Conservation (phyloP, 1,140 invertebrate species). For the Paraescarpia echinospica region DNA sequence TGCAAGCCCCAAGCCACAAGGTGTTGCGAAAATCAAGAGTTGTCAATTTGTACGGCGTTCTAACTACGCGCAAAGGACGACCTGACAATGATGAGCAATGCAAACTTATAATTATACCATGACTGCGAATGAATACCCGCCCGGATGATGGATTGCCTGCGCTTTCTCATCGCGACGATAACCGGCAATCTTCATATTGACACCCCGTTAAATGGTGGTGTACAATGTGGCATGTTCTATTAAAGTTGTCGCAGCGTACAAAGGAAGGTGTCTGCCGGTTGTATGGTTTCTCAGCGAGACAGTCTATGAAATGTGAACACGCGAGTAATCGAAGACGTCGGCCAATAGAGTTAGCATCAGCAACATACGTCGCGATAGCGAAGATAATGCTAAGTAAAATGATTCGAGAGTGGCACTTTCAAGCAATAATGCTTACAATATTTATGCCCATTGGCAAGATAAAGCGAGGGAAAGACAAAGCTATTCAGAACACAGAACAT, state of each 20-base stretch:
- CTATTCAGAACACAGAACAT: not conserved
- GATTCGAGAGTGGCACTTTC: not conserved
- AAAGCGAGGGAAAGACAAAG: not conserved
- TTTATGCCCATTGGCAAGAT: not conserved
- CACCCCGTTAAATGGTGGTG: not conserved
- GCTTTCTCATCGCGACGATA: not conserved
- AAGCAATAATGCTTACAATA: not conserved
- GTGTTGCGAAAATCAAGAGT: not conserved
- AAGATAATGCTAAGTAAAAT: not conserved
- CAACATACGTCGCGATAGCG: not conserved
- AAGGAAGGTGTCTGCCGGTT: not conserved
- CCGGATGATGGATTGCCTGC: not conserved
- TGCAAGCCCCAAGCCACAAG: not conserved
- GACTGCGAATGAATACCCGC: not conserved
- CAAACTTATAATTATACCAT: not conserved
- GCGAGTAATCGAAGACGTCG: not conserved
- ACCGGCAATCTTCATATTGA: conserved; percentile 5
- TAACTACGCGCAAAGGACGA: not conserved
- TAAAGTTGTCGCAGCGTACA: not conserved
- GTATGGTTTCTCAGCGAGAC: not conserved
- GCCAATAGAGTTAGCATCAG: not conserved
- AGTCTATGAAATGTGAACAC: not conserved
- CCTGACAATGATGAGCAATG: not conserved
- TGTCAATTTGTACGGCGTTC: not conserved
- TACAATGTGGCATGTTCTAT: conserved; percentile 5